A percentile compares a stretch with the other conserved stretches of the same genome.
Conservation (phyloP, 2,888 invertebrate species). For the Bibio marci region DNA sequence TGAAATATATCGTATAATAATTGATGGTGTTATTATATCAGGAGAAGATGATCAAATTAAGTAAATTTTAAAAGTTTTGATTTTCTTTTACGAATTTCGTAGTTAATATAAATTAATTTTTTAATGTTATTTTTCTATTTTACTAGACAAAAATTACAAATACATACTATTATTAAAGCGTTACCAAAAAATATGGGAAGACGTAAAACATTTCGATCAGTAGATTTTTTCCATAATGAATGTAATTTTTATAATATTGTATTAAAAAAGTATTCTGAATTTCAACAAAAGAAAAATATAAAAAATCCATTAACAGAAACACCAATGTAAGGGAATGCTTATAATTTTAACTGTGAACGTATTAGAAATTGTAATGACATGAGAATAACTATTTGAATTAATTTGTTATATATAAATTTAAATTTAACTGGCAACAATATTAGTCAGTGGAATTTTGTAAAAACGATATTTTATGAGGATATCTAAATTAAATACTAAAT, state of each 20-base stretch:
- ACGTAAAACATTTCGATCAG: conserved; percentile 43
- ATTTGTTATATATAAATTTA: too few species aligned
- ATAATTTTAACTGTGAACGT: too few species aligned
- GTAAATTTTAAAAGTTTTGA: background rate
- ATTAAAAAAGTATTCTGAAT: conserved; percentile 22
- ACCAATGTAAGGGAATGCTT: conserved; percentile 24
- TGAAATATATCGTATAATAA: conserved; percentile 39
- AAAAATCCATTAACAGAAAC: conserved; percentile 34
- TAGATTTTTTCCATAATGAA: conserved; percentile 54
- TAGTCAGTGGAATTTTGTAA: too few species aligned
- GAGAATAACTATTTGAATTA: too few species aligned
- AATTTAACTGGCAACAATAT: too few species aligned
- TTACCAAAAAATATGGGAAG: conserved; percentile 44
- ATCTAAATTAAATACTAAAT: too few species aligned
- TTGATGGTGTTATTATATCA: conserved; percentile 27
- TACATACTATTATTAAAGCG: conserved; percentile 45
- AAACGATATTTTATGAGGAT: too few species aligned
- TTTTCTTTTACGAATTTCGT: background rate
- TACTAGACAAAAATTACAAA: too few species aligned
- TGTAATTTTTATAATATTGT: conserved; percentile 38
- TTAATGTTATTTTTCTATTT: too few species aligned
- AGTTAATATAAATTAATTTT: too few species aligned
- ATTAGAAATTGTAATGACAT: too few species aligned
- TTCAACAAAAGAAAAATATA: conserved; percentile 13
- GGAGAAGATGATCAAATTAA: conserved; percentile 11